Percentiles rank a stretch among this genome's conserved stretches.
Conservation (phyloP, 1,140 invertebrate genomes). For the Brachionus rubens region DNA sequence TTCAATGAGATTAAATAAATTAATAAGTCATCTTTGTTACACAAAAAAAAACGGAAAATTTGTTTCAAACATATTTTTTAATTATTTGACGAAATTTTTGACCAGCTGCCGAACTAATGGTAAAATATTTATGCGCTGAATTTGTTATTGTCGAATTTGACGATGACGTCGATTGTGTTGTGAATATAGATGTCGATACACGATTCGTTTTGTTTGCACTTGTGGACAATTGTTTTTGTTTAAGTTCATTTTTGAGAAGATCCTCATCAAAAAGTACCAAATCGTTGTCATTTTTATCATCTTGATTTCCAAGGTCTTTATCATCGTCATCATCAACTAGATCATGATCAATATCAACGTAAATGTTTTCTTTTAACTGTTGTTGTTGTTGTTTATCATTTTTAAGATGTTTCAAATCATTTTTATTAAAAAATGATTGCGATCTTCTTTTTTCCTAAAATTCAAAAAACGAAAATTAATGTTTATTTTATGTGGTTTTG, state of each 20-base stretch:
- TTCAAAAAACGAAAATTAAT: too few species aligned
- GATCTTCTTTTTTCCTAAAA: conserved; percentile 35
- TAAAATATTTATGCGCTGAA: conserved; percentile 39
- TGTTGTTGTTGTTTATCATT: neutral
- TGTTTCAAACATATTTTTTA: conserved; percentile 41
- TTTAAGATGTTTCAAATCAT: neutral
- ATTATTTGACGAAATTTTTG: conserved; percentile 46
- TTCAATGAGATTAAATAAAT: conserved; percentile 37
- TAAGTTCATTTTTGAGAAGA: conserved; percentile 26
- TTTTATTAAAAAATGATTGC: conserved; percentile 5
- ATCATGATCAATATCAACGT: too few species aligned
- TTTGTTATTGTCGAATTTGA: conserved; percentile 2
- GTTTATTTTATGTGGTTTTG: too few species aligned
- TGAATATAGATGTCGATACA: conserved; percentile 5
- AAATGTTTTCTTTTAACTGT: conserved; percentile 18
- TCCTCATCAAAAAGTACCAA: conserved; percentile 26
- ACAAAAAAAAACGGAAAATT: neutral
- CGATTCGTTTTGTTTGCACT: conserved; percentile 11
- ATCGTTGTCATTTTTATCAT: neutral
- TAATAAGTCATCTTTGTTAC: neutral
- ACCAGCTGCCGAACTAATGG: conserved; percentile 44
- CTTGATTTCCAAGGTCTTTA: neutral
- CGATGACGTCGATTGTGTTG: neutral
- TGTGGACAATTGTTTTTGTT: conserved; percentile 3
- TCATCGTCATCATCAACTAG: neutral